A percentile compares a stretch with the other conserved stretches of the same genome.
These are phyloP conservation scores for Petroica traversi DNA, from an alignment of 2,113 vertebrate genomes.

Conservation along the genomic window DNA sequence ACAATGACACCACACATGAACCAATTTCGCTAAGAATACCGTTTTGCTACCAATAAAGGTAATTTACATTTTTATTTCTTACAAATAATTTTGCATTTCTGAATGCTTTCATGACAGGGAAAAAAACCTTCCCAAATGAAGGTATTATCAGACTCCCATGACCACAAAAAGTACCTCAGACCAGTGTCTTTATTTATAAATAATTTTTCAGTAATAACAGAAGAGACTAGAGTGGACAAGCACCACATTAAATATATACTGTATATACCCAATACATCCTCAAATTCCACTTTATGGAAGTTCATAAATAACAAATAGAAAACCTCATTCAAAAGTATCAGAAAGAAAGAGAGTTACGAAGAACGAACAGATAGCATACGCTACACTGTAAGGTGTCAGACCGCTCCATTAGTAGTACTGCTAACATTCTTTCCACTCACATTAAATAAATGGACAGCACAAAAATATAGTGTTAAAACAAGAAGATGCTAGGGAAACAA, in stretches of 20 bases:
- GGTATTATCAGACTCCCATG: neutral
- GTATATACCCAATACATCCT: too few relatives aligned
- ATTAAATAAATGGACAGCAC: neutral
- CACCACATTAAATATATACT: neutral
- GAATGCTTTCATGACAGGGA: neutral
- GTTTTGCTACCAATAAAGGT: neutral
- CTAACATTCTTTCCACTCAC: neutral
- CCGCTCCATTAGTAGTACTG: neutral
- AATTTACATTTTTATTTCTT: neutral
- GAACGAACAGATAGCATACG: neutral
- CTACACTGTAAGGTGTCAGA: neutral
- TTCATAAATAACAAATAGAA: neutral
- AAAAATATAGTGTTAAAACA: neutral
- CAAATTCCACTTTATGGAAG: neutral
- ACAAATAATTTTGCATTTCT: neutral
- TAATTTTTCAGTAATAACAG: neutral
- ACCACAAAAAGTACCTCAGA: neutral
- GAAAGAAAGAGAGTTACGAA: neutral
- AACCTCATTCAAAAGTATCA: neutral
- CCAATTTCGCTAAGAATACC: neutral
- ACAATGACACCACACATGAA: neutral
- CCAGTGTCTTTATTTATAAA: neutral
- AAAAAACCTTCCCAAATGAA: neutral
- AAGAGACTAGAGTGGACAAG: neutral
- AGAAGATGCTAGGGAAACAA: neutral